Percentiles rank a stretch among this genome's conserved stretches.
These are phyloP conservation scores for Teleiodes luculella DNA, from an alignment of 2,888 invertebrate species.

Conservation along the genomic window DNA sequence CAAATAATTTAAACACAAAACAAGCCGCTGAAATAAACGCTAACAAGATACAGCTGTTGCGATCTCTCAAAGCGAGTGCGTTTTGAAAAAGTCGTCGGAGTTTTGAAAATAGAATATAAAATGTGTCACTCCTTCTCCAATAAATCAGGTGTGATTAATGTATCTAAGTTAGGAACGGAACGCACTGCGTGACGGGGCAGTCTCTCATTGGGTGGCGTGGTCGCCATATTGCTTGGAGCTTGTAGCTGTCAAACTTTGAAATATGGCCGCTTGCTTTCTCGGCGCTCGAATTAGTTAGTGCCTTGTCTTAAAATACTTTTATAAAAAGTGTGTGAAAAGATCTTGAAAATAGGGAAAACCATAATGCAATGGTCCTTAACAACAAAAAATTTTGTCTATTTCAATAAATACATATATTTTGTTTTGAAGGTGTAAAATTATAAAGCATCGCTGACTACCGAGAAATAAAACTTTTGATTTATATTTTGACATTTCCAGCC, in stretches of 20 bases:
- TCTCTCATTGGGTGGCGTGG: constrained; percentile 75
- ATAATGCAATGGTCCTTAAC: background rate
- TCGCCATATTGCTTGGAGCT: constrained; percentile 76
- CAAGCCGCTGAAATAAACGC: constrained; percentile 54
- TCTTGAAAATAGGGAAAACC: background rate
- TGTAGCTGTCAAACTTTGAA: constrained; percentile 78
- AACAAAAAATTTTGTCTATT: constrained; percentile 1
- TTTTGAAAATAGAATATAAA: constrained; percentile 78
- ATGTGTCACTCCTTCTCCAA: constrained; percentile 75
- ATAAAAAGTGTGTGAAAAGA: constrained; percentile 45
- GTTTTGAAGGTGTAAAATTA: constrained; percentile 66
- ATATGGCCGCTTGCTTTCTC: constrained; percentile 69
- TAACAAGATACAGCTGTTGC: constrained; percentile 77
- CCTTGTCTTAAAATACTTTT: constrained; percentile 67
- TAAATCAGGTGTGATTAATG: constrained; percentile 77
- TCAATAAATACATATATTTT: constrained; percentile 59
- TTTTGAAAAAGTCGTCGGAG: constrained; percentile 73
- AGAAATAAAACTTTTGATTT: constrained; percentile 59
- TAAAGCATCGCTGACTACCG: constrained; percentile 42
- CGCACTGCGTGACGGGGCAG: constrained; percentile 69
- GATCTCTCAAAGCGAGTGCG: constrained; percentile 59
- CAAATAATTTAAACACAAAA: constrained; percentile 72
- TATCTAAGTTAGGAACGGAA: constrained; percentile 62
- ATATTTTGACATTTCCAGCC: constrained; percentile 66
- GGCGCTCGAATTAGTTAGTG: constrained; percentile 55